Conservation (phyloP, 1,140 invertebrate genomes). For the Formica selysi region DNA sequence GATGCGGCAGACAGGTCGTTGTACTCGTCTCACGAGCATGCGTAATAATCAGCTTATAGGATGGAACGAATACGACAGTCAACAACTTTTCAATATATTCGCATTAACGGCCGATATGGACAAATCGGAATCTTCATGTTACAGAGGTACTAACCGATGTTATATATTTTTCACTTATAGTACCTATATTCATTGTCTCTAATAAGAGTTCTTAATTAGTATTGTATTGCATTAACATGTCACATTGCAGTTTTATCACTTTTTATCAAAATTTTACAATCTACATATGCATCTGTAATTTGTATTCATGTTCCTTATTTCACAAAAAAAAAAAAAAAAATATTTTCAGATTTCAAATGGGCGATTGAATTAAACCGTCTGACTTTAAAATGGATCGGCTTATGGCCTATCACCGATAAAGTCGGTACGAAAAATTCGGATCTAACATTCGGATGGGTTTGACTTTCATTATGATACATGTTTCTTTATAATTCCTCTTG, state of each 20-base stretch:
- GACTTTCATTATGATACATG: background rate
- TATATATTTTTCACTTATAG: background rate
- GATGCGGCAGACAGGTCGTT: background rate
- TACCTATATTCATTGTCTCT: too few species aligned
- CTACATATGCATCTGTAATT: background rate
- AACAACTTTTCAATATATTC: too few species aligned
- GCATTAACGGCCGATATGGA: background rate
- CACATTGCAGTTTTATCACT: too few species aligned
- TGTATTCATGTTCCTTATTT: background rate
- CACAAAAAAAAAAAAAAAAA: too few species aligned
- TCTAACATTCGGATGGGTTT: background rate
- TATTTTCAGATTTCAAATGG: slow-evolving; percentile 55
- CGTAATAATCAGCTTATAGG: background rate
- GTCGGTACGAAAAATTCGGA: background rate
- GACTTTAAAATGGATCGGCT: slow-evolving; percentile 28
- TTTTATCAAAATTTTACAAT: too few species aligned
- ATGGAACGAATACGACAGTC: background rate
- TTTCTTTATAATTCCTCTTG: background rate
- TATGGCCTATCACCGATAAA: slow-evolving; percentile 16
- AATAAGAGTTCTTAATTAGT: too few species aligned
- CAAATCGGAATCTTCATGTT: background rate
- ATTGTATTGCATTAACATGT: too few species aligned
- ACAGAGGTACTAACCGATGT: slow-evolving; percentile 9
- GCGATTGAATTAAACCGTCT: slow-evolving; percentile 38
- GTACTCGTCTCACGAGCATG: background rate